Evolutionary conservation across 2,113 vertebrate genomes (phyloP), one percentile per base, ranked within the genome.

Genomic region (Dromaius novaehollandiae): DNA sequence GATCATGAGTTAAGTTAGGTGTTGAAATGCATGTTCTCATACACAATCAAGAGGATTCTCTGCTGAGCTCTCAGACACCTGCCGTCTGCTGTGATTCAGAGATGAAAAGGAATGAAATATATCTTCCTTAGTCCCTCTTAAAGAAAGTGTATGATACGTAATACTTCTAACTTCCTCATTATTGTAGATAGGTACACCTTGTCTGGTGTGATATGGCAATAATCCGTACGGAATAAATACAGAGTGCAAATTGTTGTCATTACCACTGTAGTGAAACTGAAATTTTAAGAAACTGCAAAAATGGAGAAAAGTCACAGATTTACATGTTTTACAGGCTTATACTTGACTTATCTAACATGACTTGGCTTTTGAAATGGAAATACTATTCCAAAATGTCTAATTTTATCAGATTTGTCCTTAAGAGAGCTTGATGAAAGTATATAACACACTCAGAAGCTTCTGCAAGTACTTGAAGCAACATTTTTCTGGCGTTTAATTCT

Each of bases 321-420:
- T 70, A 77, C 46, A 71, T 73, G 34, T 88, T 81, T 30, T 88
- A 30, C 13, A 42, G 30, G 50, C 24, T 92, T 74, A 55, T 19
- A 63, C 64, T 71, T 73, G 46, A 87, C 38, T 92, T 86, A 68
- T 34, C n/a, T 69, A 61, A 38, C 15, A 75, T 18, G 14, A 70
- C 34, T 86, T 70, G 5, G 7, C 73, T 86, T 93, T 77, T 89
- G 30, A 93, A 86, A 86, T 46, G 25, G 13, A 94, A 95, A 93
- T 53, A 75, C 20, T 26, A 71, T 71, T 90, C 13, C 20, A 79
- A 32, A 68, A 76, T 61, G 83, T 55, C 60, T 91, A 81, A 78
- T 28, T 13, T 74, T 71, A 79, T 0, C 0, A 2, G 26, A 90
- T 79, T 87, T 90, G n/a, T 76, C n/a, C 13, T 61, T 65, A 71